phyloP scores from a whole-genome alignment of 1,140 invertebrate genomes.

The Mya arenaria region DNA sequence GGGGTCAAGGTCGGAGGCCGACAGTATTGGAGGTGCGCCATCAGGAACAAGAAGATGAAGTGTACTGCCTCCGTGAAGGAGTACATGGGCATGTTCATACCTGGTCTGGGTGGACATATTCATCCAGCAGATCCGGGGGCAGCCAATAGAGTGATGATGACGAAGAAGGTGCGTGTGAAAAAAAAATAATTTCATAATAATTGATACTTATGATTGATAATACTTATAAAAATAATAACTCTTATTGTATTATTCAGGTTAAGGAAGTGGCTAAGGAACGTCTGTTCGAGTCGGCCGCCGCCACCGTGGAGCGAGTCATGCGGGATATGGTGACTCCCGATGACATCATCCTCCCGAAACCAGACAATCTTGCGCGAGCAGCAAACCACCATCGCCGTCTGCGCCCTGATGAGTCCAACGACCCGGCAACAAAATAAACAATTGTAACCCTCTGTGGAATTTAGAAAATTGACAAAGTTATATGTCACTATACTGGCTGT shows the following conservation, averaged over 20 bases:
- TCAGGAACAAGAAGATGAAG: neutral
- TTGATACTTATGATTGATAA: no score
- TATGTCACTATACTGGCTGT: no score
- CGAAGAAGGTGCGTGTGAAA: neutral
- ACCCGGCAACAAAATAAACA: no score
- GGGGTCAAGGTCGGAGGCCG: neutral
- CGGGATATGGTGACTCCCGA: neutral
- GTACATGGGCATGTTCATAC: neutral
- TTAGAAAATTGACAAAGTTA: no score
- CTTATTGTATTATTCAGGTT: neutral
- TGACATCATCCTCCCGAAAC: slow-evolving; percentile 1
- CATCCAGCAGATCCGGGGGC: neutral
- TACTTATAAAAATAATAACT: no score
- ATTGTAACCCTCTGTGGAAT: no score
- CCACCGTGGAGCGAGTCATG: neutral
- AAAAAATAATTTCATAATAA: no score
- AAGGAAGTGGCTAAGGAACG: neutral
- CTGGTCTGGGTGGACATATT: neutral
- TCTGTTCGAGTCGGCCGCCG: neutral
- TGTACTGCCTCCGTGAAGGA: neutral
- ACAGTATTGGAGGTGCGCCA: neutral
- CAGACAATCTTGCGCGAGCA: neutral
- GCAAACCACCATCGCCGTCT: neutral
- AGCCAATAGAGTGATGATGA: neutral
- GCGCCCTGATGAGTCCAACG: neutral